phyloP scores from a whole-genome alignment of 2,113 vertebrate species.

The Ciconia boyciana region DNA sequence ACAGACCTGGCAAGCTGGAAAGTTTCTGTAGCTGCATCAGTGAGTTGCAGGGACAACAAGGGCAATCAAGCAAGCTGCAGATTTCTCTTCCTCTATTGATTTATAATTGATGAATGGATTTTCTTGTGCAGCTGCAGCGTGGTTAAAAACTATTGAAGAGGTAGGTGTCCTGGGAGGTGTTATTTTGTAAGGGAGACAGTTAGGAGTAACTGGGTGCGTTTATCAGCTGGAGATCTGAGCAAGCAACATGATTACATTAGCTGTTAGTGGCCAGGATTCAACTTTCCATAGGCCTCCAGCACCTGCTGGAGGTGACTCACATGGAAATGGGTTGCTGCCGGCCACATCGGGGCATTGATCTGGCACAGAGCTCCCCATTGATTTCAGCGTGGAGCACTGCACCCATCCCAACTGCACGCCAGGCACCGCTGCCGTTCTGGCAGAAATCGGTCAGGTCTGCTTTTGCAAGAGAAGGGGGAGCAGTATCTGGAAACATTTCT shows the following conservation, averaged over 20 bases:
- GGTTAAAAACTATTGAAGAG: constrained; percentile 39
- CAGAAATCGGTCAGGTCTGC: not conserved
- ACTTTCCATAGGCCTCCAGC: constrained; percentile 46
- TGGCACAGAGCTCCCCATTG: not conserved
- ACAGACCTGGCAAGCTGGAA: not conserved
- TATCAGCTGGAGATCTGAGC: constrained; percentile 60
- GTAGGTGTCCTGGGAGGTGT: constrained; percentile 45
- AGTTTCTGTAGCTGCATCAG: not conserved
- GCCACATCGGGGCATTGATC: not conserved
- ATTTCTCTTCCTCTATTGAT: constrained; percentile 48
- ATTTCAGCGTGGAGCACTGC: not conserved
- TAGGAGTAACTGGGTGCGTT: constrained; percentile 41
- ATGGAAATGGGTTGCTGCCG: not conserved
- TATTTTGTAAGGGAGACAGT: constrained; percentile 46
- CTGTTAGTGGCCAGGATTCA: constrained; percentile 57
- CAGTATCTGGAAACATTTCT: not conserved
- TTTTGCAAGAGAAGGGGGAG: not conserved
- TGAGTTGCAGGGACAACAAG: constrained; percentile 6
- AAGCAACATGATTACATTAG: constrained; percentile 40
- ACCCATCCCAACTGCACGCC: fast-evolving
- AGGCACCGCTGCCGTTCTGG: fast-evolving
- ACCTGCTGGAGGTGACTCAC: constrained; percentile 28
- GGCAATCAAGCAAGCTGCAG: not conserved
- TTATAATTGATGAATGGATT: constrained; percentile 64
- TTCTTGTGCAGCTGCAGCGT: constrained; percentile 3